These are phyloP conservation scores for Urechis unicinctus DNA, from an alignment of 2,888 invertebrate species.

Conservation along the genomic window DNA sequence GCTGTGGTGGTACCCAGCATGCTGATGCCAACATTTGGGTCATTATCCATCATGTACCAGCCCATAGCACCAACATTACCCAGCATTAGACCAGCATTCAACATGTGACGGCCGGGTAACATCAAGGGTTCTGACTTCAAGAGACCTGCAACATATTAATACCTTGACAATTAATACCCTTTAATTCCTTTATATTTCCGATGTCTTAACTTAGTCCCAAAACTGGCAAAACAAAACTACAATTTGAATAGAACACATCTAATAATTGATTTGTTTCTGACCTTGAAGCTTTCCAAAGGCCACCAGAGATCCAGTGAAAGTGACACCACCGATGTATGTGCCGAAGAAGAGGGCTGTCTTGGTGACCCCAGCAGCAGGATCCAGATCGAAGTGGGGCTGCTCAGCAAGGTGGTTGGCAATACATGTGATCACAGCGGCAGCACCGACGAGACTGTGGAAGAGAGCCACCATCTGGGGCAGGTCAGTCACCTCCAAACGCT, in stretches of 20 bases:
- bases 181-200: neutral
- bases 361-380: constrained; percentile 66
- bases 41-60: constrained; percentile 61
- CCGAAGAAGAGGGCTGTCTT: constrained; percentile 81
- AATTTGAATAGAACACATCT: neutral
- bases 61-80: constrained; percentile 71
- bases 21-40: constrained; percentile 64
- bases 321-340: constrained; percentile 83
- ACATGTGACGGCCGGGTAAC: constrained; percentile 72
- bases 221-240: neutral
- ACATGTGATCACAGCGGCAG: constrained; percentile 82
- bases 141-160: constrained; percentile 52
- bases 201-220: neutral
- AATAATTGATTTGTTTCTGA: constrained; percentile 15
- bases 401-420: constrained; percentile 78
- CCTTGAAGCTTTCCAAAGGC: constrained; percentile 84
- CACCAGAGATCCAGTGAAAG: constrained; percentile 79
- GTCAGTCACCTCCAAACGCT: constrained; percentile 68
- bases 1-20: constrained; percentile 71
- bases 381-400: constrained; percentile 72
- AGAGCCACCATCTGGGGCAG: constrained; percentile 84
- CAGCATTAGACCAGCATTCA: constrained; percentile 66
- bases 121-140: constrained; percentile 74
- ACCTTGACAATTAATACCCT: neutral
- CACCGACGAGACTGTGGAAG: constrained; percentile 76